Conservation (phyloP, 2,888 invertebrate genomes). For the Podabrus alpinus region DNA sequence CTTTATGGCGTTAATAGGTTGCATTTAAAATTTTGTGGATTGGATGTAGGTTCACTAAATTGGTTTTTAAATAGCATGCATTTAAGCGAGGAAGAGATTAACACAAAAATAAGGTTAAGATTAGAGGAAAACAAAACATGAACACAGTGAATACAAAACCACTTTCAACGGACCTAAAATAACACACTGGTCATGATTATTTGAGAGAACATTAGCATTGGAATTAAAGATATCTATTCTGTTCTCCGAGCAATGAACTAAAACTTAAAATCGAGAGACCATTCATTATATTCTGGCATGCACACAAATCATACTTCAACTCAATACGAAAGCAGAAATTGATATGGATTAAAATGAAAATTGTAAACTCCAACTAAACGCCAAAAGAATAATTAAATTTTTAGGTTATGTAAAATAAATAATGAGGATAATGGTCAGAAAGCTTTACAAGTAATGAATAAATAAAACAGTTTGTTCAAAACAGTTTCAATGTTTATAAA, state of each 20-base stretch:
- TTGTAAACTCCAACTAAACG: neutral
- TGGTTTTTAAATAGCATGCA: neutral
- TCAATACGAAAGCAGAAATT: neutral
- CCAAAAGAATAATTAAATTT: neutral
- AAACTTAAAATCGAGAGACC: neutral
- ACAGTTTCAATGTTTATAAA: neutral
- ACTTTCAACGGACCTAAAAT: neutral
- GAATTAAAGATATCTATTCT: neutral
- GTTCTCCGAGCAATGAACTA: neutral
- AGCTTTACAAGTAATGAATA: neutral
- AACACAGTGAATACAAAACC: neutral
- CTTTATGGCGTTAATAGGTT: no score
- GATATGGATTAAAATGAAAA: neutral
- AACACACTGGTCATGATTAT: neutral
- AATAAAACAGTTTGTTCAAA: neutral
- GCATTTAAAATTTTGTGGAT: no score
- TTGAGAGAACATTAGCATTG: neutral
- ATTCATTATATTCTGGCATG: neutral
- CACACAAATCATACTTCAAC: neutral
- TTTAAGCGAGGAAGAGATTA: neutral
- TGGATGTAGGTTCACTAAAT: no score
- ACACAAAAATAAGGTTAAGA: neutral
- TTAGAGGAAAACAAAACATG: neutral
- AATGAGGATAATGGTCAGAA: neutral
- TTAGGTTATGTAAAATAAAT: neutral